Conservation (phyloP, 2,113 vertebrate genomes). For the Psilopsiagon aymara region DNA sequence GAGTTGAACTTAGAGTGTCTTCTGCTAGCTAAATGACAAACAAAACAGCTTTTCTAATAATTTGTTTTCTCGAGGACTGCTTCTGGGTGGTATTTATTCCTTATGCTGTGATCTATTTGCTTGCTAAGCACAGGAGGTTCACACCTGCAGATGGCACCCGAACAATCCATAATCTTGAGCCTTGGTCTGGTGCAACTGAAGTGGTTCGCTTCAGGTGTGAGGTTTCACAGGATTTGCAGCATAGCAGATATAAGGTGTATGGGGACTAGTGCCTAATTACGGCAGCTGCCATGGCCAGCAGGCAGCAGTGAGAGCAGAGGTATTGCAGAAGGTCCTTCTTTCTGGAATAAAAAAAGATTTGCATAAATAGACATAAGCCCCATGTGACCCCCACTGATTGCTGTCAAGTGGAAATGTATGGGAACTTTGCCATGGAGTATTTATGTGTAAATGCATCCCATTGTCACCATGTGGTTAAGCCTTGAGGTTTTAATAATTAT, state of each 20-base stretch:
- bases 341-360: neutral
- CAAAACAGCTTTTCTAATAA: neutral
- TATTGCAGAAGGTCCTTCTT: neutral
- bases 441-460: fast-evolving
- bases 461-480: neutral
- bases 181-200: neutral
- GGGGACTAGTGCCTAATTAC: neutral
- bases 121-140: neutral
- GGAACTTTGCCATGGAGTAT: neutral
- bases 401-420: neutral
- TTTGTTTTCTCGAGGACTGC: neutral
- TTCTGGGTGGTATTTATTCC: neutral
- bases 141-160: neutral
- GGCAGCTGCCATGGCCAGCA: neutral
- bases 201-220: neutral
- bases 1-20: neutral
- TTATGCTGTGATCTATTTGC: neutral
- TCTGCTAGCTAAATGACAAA: neutral
- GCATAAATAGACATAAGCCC: neutral
- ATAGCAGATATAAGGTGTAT: fast-evolving
- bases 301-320: neutral
- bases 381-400: neutral
- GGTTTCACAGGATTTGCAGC: neutral
- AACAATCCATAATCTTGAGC: fast-evolving
- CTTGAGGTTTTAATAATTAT: neutral